Evolutionary conservation across 2,888 invertebrate species (phyloP), one percentile per base, ranked within the genome.

Genomic region (Caenorhabditis panamensis): DNA sequence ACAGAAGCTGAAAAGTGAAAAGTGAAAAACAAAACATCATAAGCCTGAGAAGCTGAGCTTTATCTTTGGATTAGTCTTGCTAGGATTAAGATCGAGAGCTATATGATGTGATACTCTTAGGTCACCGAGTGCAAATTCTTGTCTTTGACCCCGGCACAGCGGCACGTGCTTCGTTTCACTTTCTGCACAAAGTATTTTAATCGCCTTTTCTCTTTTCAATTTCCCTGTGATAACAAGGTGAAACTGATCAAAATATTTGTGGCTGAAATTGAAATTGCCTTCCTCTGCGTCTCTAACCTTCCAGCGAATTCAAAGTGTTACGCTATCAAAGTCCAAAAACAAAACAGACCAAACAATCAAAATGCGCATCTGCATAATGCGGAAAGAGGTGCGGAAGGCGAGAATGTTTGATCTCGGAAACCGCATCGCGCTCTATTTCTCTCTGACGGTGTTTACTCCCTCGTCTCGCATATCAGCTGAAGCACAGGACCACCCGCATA

Each of bases 331-430:
- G 41, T 9, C 13, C 41, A 41, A 41, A 41, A 41, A 22, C 53
- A 22, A 53, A 26, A 24, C 8, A 16, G 22, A 16, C 20, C 20
- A 53, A 53, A 26, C 53, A 53, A 53, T 53, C 16, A 26, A 16
- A 22, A 53, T 53, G 53, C 53, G 24, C 2, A 5, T 6, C 1
- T 22, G 53, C 53, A 53, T 53, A 53, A 53, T 49, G 49, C 49
- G 20, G 20, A 49, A 49, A 18, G 49, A 49, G 41, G 41, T 41
- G 41, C 41, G 41, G 41, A 41, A 41, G 41, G 41, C 41, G 41
- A 26, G 28, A 62, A 28, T 62, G 62, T 62, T 62, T 62, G 62
- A 62, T 62, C 62, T 62, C 62, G 61, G 16, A 22, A 61, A 24
- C 41, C 26, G 36, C 13, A 20, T 51, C 59, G 37, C 61, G 5